phyloP scores from a whole-genome alignment of 2,888 invertebrate genomes.

The Nomada ferruginata region DNA sequence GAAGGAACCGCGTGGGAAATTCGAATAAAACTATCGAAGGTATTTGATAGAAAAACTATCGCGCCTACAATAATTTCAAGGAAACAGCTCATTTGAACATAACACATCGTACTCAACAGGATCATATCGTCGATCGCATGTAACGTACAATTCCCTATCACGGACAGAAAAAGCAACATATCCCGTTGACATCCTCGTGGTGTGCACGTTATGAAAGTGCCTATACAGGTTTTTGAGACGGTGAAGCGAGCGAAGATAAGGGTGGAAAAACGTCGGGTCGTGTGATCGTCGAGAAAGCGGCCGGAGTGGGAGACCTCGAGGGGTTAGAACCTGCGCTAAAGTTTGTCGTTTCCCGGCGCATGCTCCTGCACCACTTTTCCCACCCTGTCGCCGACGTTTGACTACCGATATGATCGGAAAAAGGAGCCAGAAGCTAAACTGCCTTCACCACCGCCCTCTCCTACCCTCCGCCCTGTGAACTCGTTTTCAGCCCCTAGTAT shows the following conservation, averaged over 20 bases:
- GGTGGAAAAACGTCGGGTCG: slow-evolving; percentile 77
- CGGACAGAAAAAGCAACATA: slow-evolving; percentile 3
- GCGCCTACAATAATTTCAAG: background rate
- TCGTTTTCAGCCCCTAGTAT: slow-evolving; percentile 41
- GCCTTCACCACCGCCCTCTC: slow-evolving; percentile 33
- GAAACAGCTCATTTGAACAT: background rate
- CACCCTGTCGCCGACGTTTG: slow-evolving; percentile 75
- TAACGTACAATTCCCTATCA: background rate
- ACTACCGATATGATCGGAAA: slow-evolving; percentile 77
- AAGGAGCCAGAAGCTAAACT: slow-evolving; percentile 67
- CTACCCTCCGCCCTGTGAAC: slow-evolving; percentile 19
- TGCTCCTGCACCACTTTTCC: slow-evolving; percentile 77
- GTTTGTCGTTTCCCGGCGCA: slow-evolving; percentile 80
- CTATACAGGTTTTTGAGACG: slow-evolving; percentile 68
- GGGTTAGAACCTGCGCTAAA: slow-evolving; percentile 81
- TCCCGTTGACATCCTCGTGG: slow-evolving; percentile 40
- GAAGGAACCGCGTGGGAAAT: too few species aligned
- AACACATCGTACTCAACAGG: too few species aligned
- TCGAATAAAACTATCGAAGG: too few species aligned
- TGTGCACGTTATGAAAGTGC: slow-evolving; percentile 63
- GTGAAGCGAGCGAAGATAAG: slow-evolving; percentile 73
- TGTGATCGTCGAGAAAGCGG: slow-evolving; percentile 69
- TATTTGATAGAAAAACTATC: too few species aligned
- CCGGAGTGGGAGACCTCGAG: slow-evolving; percentile 68
- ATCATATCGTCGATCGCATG: background rate